Conservation (phyloP, 2,113 vertebrate species). For the Ranitomeya imitator region DNA sequence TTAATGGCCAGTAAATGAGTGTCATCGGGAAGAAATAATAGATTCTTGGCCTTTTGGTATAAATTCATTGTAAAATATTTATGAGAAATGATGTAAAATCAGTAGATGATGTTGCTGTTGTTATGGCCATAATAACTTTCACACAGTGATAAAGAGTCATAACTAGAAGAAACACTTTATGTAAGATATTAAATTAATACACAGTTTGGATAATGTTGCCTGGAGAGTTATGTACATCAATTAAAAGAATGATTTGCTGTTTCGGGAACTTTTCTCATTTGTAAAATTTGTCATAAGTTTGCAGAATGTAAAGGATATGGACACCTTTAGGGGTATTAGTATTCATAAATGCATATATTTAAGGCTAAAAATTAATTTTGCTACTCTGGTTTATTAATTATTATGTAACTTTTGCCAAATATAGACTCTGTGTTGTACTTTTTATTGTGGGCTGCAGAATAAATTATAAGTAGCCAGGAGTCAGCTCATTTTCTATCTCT, state of each 20-base stretch:
- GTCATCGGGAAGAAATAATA: conserved; percentile 83
- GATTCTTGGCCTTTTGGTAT: conserved; percentile 79
- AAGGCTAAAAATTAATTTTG: too few species aligned
- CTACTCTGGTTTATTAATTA: too few species aligned
- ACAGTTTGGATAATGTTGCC: conserved; percentile 4
- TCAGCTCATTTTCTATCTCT: too few species aligned
- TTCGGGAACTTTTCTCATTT: neutral
- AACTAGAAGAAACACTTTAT: conserved; percentile 17
- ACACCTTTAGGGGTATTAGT: neutral
- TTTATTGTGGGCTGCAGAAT: too few species aligned
- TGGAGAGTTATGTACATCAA: conserved; percentile 7
- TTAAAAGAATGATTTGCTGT: neutral
- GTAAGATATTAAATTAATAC: neutral
- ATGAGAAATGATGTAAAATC: conserved; percentile 68
- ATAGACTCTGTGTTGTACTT: too few species aligned
- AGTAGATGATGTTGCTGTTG: conserved; percentile 62
- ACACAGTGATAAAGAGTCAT: conserved; percentile 3
- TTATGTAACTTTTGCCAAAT: too few species aligned
- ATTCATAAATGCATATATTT: too few species aligned
- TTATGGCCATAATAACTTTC: conserved; percentile 27
- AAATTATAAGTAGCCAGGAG: too few species aligned
- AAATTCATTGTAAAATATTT: conserved; percentile 69
- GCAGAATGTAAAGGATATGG: neutral
- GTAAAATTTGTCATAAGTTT: neutral
- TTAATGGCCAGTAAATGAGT: conserved; percentile 83